phyloP scores from a whole-genome alignment of 2,113 vertebrate genomes.

The Cyprinodon brontotheroides region DNA sequence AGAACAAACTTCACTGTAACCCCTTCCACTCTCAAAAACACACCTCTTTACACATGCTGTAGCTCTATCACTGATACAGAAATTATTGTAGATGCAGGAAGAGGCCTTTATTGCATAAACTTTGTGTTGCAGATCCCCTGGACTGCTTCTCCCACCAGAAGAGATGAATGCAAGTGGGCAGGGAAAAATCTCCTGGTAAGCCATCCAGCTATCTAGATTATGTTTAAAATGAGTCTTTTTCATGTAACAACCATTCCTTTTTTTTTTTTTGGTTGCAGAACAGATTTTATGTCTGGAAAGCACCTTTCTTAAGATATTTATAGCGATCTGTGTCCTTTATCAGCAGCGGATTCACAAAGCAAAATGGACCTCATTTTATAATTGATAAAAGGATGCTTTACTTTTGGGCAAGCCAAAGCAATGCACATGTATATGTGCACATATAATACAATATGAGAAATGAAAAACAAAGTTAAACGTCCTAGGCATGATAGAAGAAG shows the following conservation, averaged over 20 bases:
- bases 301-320: background rate
- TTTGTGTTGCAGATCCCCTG: constrained; percentile 87
- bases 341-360: too few species aligned
- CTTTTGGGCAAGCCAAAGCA: too few species aligned
- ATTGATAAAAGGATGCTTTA: too few species aligned
- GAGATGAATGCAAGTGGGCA: constrained; percentile 98
- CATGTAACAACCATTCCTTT: background rate
- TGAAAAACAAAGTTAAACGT: too few species aligned
- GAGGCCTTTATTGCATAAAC: constrained; percentile 19
- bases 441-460: too few species aligned
- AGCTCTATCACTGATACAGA: constrained; percentile 25
- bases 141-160: constrained; percentile 88
- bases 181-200: constrained; percentile 93
- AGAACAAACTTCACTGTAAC: constrained; percentile 72
- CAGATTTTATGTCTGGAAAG: background rate
- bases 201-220: constrained; percentile 17
- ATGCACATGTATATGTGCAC: too few species aligned
- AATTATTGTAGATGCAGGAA: constrained; percentile 1
- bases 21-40: constrained; percentile 45
- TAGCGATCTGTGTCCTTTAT: too few species aligned
- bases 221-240: constrained; percentile 43
- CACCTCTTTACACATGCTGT: constrained; percentile 33
- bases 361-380: too few species aligned
- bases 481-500: too few species aligned
- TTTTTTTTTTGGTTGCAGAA: background rate